A percentile compares a stretch with the other conserved stretches of the same genome.
phyloP scores from a whole-genome alignment of 2,113 vertebrate species.

The Laticauda laticaudata region DNA sequence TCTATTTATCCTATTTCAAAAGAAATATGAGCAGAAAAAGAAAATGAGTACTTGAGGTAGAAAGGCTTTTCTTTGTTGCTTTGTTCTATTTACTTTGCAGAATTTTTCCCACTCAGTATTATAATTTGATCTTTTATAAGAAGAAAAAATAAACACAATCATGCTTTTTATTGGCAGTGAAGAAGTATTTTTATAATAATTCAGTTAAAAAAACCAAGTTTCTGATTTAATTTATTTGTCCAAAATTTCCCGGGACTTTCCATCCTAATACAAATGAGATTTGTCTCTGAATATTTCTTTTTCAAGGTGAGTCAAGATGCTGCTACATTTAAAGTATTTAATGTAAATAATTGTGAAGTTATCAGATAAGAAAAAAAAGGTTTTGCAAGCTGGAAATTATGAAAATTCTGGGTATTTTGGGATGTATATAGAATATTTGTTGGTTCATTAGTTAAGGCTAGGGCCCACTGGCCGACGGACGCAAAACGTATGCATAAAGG shows the following conservation, averaged over 20 bases:
- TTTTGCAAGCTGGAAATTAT: not conserved
- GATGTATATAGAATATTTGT: not conserved
- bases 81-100: slow-evolving; percentile 13
- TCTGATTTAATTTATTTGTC: not conserved
- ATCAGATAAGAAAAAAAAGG: not conserved
- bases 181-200: not conserved
- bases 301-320: not conserved
- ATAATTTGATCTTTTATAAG: slow-evolving; percentile 31
- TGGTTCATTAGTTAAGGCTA: not conserved
- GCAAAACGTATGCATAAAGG: too few relatives aligned
- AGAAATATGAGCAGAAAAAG: not conserved
- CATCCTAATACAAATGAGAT: not conserved
- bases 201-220: not conserved
- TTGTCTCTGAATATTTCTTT: not conserved
- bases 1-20: not conserved
- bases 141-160: not conserved
- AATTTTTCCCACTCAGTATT: slow-evolving; percentile 24
- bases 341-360: not conserved
- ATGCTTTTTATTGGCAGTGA: not conserved
- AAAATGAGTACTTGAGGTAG: slow-evolving; percentile 4
- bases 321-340: not conserved
- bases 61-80: slow-evolving; percentile 21
- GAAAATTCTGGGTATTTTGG: not conserved
- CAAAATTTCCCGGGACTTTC: not conserved
- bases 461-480: too few relatives aligned